phyloP scores from a whole-genome alignment of 2,888 invertebrate species.

The Glyphotaelius pellucidus region DNA sequence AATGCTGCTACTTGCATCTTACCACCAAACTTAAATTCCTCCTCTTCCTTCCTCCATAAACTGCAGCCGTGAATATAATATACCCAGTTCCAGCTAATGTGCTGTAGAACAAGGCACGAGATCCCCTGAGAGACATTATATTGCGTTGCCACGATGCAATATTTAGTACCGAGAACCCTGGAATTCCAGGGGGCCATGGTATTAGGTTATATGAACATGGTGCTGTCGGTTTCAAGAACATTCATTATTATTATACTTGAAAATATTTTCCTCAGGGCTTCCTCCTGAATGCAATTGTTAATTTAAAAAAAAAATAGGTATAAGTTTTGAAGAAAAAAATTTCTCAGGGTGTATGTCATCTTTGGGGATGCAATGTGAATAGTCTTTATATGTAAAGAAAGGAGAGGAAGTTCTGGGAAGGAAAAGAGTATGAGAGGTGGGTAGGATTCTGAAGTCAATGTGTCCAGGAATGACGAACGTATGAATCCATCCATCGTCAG shows the following conservation, averaged over 20 bases:
- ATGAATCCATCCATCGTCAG: too few species aligned
- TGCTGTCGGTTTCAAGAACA: not conserved
- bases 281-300: too few species aligned
- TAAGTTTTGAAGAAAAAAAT: too few species aligned
- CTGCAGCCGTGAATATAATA: not conserved
- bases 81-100: slow-evolving; percentile 3
- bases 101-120: not conserved
- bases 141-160: slow-evolving; percentile 32
- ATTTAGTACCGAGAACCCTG: not conserved
- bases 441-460: too few species aligned
- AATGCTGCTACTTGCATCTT: not conserved
- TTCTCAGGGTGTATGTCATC: too few species aligned
- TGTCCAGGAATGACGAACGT: too few species aligned
- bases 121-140: not conserved
- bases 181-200: not conserved
- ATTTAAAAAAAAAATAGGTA: too few species aligned
- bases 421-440: too few species aligned
- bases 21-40: slow-evolving; percentile 9
- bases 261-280: too few species aligned
- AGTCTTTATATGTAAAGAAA: too few species aligned
- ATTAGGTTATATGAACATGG: not conserved
- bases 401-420: too few species aligned
- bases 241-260: not conserved
- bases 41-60: slow-evolving; percentile 3
- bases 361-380: too few species aligned